Evolutionary conservation across 2,113 vertebrate species (phyloP).

Genomic region (Spizaetus ornatus): DNA sequence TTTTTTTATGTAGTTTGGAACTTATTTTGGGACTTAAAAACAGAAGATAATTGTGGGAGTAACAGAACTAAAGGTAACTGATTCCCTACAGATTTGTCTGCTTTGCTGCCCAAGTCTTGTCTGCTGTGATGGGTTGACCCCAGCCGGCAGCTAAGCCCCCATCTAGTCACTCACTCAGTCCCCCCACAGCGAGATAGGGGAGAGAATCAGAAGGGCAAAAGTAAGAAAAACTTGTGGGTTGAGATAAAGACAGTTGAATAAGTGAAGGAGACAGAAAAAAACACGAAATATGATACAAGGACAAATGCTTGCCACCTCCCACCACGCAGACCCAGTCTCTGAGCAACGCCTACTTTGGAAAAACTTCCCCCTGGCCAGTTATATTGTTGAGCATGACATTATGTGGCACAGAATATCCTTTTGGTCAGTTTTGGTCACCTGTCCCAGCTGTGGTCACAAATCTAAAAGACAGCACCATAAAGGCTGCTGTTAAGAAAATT

Average conservation of each 20-base stretch:
- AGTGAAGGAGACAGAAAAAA: background rate
- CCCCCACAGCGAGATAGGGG: background rate
- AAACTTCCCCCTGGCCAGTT: background rate
- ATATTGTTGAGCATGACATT: background rate
- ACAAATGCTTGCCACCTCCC: background rate
- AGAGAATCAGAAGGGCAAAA: background rate
- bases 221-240: background rate
- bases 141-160: fast-evolving
- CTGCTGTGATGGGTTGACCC: background rate
- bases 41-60: background rate
- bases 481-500: background rate
- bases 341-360: background rate
- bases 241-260: background rate
- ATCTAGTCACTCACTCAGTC: background rate
- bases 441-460: background rate
- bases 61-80: background rate
- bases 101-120: background rate
- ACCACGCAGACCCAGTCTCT: background rate
- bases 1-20: background rate
- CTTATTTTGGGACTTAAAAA: background rate
- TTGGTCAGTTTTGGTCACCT: background rate
- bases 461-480: background rate
- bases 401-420: background rate
- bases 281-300: background rate
- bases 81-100: background rate